A percentile compares a stretch with the other conserved stretches of the same genome.
Evolutionary conservation across 1,140 invertebrate species (phyloP).

Genomic region (Globodera rostochiensis): DNA sequence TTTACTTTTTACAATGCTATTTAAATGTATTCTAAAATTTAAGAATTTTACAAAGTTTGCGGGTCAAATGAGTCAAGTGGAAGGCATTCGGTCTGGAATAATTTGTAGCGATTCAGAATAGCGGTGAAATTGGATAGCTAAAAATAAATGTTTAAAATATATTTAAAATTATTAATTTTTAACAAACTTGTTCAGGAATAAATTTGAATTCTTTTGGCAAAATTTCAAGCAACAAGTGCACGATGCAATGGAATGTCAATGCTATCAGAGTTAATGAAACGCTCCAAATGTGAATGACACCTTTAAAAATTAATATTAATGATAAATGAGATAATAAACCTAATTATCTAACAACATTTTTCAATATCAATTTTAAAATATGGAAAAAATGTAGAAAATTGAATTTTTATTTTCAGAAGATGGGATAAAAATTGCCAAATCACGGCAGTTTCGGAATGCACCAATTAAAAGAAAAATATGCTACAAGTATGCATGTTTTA

Average conservation of each 20-base stretch:
- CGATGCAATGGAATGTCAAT: conserved; percentile 8
- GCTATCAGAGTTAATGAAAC: conserved; percentile 11
- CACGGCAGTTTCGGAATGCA: too few relatives aligned
- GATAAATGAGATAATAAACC: too few relatives aligned
- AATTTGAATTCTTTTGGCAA: conserved; percentile 42
- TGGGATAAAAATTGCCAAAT: too few relatives aligned
- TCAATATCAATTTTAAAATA: not conserved
- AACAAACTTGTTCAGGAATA: conserved; percentile 21
- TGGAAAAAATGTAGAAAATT: not conserved
- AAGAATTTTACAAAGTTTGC: conserved; percentile 29
- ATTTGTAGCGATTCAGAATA: conserved; percentile 16
- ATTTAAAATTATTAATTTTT: not conserved
- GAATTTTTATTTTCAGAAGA: too few relatives aligned
- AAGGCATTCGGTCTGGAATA: conserved; percentile 41
- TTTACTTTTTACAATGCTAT: not conserved
- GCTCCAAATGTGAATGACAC: conserved; percentile 5
- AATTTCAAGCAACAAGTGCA: conserved; percentile 6
- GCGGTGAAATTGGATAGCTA: conserved; percentile 37
- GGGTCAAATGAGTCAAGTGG: conserved; percentile 56
- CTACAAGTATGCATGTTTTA: conserved; percentile 1
- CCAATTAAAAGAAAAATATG: too few relatives aligned
- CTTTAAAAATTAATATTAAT: not conserved
- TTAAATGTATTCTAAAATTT: not conserved
- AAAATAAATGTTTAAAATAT: conserved; percentile 14
- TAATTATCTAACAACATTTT: not conserved